phyloP scores from a whole-genome alignment of 2,113 vertebrate genomes.

The Chaenogobius annularis region DNA sequence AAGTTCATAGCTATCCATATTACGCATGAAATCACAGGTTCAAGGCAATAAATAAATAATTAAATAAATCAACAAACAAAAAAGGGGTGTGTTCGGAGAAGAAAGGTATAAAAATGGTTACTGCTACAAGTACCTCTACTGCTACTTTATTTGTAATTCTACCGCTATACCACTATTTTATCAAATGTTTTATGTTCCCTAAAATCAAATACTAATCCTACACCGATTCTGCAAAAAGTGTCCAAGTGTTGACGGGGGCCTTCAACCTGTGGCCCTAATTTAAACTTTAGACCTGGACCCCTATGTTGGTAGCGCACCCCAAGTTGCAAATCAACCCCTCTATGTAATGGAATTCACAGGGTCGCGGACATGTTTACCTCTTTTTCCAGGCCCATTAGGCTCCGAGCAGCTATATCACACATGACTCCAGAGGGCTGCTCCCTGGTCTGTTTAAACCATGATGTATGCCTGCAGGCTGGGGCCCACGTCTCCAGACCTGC shows the following conservation, averaged over 20 bases:
- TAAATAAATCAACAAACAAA: no score
- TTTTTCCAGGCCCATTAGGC: constrained; percentile 75
- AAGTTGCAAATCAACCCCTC: constrained; percentile 65
- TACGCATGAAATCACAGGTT: not conserved
- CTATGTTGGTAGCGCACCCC: constrained; percentile 41
- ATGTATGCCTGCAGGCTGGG: constrained; percentile 55
- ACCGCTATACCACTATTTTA: not conserved
- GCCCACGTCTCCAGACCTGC: constrained; percentile 50
- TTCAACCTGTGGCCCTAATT: constrained; percentile 33
- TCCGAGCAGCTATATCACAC: constrained; percentile 72
- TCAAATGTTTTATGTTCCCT: not conserved
- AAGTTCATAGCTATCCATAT: no score
- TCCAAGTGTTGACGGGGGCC: not conserved
- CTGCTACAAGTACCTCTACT: not conserved
- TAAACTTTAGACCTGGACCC: constrained; percentile 34
- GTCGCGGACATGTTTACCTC: constrained; percentile 73
- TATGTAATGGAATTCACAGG: constrained; percentile 75
- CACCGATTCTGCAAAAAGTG: not conserved
- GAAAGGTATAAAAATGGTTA: no score
- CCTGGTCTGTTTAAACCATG: constrained; percentile 74
- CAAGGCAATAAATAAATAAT: not conserved
- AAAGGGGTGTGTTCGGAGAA: not conserved
- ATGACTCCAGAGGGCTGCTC: constrained; percentile 65
- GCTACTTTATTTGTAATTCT: not conserved
- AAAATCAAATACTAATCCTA: not conserved